Percentiles rank a stretch among this genome's conserved stretches.
Conservation (phyloP, 2,797 vertebrate genomes). For the Lutjanus argentimaculatus region DNA sequence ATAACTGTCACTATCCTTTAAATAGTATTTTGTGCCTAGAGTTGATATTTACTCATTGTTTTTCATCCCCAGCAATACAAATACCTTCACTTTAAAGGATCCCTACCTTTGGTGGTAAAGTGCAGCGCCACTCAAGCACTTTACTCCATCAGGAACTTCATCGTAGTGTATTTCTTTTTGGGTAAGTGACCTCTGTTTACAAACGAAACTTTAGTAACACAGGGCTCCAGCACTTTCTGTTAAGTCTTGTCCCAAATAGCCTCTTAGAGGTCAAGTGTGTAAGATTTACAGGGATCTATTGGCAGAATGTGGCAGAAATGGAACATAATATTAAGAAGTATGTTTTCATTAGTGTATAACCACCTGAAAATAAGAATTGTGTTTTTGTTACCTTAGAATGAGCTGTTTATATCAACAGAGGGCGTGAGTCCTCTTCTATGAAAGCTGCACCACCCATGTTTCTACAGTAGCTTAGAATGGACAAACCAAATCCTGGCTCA, state of each 20-base stretch:
- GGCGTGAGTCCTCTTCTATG: too few species aligned
- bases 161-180: slow-evolving; percentile 92
- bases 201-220: background rate
- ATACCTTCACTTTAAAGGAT: slow-evolving; percentile 93
- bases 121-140: slow-evolving; percentile 92
- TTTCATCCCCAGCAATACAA: slow-evolving; percentile 91
- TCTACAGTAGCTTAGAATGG: too few species aligned
- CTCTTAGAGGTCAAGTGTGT: too few species aligned
- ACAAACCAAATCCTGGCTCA: too few species aligned
- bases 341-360: too few species aligned
- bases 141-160: slow-evolving; percentile 92
- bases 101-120: slow-evolving; percentile 88
- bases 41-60: background rate
- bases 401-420: too few species aligned
- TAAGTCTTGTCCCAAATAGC: background rate
- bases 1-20: background rate
- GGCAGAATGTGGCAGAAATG: too few species aligned
- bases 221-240: background rate
- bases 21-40: background rate
- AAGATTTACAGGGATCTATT: too few species aligned
- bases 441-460: too few species aligned
- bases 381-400: too few species aligned
- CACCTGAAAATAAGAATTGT: too few species aligned
- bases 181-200: slow-evolving; percentile 85
- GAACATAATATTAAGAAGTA: too few species aligned